phyloP scores from a whole-genome alignment of 2,797 vertebrate genomes.

The Gouania willdenowi region DNA sequence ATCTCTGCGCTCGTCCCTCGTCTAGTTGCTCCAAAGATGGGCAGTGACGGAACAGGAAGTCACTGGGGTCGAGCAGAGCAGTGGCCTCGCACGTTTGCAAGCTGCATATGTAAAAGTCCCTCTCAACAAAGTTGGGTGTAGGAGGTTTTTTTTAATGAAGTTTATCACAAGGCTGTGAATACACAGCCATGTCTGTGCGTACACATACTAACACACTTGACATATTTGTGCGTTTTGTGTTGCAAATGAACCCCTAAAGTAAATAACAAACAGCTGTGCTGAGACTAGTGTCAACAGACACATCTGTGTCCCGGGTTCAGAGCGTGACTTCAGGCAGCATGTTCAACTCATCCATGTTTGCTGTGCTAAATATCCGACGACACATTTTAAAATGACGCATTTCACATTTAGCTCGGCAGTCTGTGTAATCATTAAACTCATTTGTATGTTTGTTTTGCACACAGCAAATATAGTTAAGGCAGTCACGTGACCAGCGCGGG shows the following conservation, averaged over 20 bases:
- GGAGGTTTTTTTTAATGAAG: background rate
- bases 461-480: constrained; percentile 26
- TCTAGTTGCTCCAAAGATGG: constrained; percentile 31
- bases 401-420: too few species aligned
- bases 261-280: constrained; percentile 61
- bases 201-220: background rate
- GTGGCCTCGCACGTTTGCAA: constrained; percentile 7
- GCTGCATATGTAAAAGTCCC: constrained; percentile 8
- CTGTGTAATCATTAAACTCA: constrained; percentile 5
- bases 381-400: background rate
- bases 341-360: constrained; percentile 15
- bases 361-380: constrained; percentile 17
- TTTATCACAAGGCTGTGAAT: background rate
- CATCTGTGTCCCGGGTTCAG: constrained; percentile 11
- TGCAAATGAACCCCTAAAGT: constrained; percentile 17
- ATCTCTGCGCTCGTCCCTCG: constrained; percentile 43
- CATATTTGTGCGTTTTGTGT: constrained; percentile 19
- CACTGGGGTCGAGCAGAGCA: constrained; percentile 38
- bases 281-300: constrained; percentile 38
- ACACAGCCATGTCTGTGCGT: background rate
- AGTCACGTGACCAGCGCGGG: constrained; percentile 39
- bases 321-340: constrained; percentile 14
- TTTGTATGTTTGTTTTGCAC: constrained; percentile 13
- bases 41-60: constrained; percentile 37
- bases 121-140: background rate